A percentile compares a stretch with the other conserved stretches of the same genome.
These are phyloP conservation scores for Cherax destructor DNA, from an alignment of 1,140 invertebrate genomes.

Conservation along the genomic window DNA sequence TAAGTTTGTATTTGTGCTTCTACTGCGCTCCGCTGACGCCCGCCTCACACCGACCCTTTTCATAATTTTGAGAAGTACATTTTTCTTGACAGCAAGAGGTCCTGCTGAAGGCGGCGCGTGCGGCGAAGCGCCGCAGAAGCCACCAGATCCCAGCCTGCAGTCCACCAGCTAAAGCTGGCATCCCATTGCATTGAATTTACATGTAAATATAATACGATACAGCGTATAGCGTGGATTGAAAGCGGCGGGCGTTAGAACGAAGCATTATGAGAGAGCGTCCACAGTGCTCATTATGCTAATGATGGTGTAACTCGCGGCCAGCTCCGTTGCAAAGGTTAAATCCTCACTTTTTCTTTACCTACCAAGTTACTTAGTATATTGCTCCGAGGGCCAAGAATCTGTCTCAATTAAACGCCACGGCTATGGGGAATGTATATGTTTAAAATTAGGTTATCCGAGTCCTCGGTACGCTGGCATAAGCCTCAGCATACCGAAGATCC, in stretches of 20 bases:
- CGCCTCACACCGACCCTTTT: background rate
- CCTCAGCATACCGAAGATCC: background rate
- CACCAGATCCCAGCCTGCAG: background rate
- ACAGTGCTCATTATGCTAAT: conserved; percentile 65
- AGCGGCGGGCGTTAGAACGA: conserved; percentile 47
- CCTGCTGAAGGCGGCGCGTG: background rate
- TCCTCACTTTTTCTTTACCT: conserved; percentile 59
- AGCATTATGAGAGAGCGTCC: conserved; percentile 54
- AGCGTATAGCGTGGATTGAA: conserved; percentile 18
- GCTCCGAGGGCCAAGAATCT: conserved; percentile 43
- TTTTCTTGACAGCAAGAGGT: background rate
- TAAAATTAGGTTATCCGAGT: background rate
- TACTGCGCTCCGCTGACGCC: background rate
- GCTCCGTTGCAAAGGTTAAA: conserved; percentile 64
- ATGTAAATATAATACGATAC: conserved; percentile 1
- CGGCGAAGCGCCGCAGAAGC: background rate
- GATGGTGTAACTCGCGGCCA: conserved; percentile 60
- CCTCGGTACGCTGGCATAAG: too few relatives aligned
- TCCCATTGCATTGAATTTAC: conserved; percentile 30
- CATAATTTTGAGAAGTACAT: conserved; percentile 4
- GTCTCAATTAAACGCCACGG: conserved; percentile 56
- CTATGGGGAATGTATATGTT: conserved; percentile 23
- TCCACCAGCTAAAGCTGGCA: conserved; percentile 11
- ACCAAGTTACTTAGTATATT: conserved; percentile 52
- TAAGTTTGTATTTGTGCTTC: conserved; percentile 46